phyloP scores from a whole-genome alignment of 2,888 invertebrate species.

The Pediacus dermestoides region DNA sequence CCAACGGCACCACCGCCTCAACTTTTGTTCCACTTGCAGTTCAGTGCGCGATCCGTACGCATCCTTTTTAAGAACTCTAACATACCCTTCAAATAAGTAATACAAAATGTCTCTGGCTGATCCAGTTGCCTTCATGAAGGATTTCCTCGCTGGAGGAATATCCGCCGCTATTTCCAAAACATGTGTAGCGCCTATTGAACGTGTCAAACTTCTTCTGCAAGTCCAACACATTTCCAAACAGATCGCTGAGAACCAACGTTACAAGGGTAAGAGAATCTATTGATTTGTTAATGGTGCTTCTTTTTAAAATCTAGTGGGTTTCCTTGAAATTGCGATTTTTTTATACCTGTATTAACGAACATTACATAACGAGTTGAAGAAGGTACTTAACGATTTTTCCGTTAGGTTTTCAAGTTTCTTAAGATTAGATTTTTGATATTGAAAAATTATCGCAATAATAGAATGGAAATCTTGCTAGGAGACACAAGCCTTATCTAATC shows the following conservation, averaged over 20 bases:
- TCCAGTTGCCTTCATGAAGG: conserved; percentile 82
- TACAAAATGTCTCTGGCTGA: conserved; percentile 54
- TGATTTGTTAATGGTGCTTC: no score
- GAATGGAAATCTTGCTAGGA: no score
- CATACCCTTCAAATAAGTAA: conserved; percentile 20
- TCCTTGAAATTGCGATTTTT: no score
- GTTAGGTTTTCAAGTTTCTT: no score
- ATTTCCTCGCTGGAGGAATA: conserved; percentile 87
- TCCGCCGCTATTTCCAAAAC: conserved; percentile 94
- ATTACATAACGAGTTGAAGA: no score
- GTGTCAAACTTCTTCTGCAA: conserved; percentile 90
- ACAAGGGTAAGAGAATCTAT: conserved; percentile 74
- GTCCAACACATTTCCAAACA: conserved; percentile 93
- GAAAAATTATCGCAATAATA: no score
- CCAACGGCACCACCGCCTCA: conserved; percentile 10
- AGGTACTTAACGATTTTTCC: no score
- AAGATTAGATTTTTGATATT: no score
- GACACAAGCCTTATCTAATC: no score
- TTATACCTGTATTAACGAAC: no score
- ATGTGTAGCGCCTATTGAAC: conserved; percentile 90
- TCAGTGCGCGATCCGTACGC: conserved; percentile 55
- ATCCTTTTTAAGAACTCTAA: conserved; percentile 11
- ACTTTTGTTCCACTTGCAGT: conserved; percentile 49
- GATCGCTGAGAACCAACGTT: conserved; percentile 78
- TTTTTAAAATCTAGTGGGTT: no score